Conservation (phyloP, 2,113 vertebrate genomes). For the Arizona elegans region DNA sequence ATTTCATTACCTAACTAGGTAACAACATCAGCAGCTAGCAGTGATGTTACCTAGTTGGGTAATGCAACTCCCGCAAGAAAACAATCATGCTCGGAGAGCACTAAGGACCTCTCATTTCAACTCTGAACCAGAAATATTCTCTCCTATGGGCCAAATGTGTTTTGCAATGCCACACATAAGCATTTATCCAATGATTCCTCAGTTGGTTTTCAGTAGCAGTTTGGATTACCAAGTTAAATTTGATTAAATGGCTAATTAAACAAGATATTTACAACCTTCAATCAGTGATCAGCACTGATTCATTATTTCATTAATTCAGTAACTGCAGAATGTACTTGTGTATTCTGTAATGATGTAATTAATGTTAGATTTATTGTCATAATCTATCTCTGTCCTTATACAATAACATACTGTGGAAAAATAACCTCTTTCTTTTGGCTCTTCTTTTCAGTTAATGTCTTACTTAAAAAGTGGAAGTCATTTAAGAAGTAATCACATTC, state of each 20-base stretch:
- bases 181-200: background rate
- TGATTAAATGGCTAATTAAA: slow-evolving; percentile 11
- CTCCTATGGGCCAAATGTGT: background rate
- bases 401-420: background rate
- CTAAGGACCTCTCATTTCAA: background rate
- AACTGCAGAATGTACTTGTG: background rate
- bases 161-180: background rate
- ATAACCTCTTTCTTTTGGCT: background rate
- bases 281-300: background rate
- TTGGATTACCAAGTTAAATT: background rate
- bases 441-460: slow-evolving; percentile 8
- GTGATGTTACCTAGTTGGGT: background rate
- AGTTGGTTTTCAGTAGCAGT: background rate
- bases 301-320: background rate
- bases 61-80: background rate
- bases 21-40: background rate
- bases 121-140: background rate
- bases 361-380: background rate
- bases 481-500: background rate
- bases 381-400: background rate
- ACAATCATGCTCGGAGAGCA: background rate
- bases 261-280: background rate
- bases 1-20: too few relatives aligned
- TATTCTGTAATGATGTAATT: background rate
- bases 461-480: background rate